A percentile compares a stretch with the other conserved stretches of the same genome.
phyloP scores from a whole-genome alignment of 2,888 invertebrate species.

The Chromoteleia sp. region DNA sequence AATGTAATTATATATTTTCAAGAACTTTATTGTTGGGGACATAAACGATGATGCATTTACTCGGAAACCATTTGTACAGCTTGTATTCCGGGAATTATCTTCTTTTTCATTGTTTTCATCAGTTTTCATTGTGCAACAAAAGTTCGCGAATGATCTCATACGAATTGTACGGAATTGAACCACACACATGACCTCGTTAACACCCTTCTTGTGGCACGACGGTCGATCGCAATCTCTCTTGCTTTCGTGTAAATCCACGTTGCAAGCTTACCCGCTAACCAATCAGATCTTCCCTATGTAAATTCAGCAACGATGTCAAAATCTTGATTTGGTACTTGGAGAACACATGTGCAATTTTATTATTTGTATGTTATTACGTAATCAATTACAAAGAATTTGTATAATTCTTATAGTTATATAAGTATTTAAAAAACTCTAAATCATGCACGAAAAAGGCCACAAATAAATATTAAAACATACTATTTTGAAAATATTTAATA shows the following conservation, averaged over 20 bases:
- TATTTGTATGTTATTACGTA: background rate
- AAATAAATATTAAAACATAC: no score
- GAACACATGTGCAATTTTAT: background rate
- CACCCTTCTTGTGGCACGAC: conserved; percentile 39
- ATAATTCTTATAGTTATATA: no score
- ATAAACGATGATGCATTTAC: conserved; percentile 11
- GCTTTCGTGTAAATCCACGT: conserved; percentile 43
- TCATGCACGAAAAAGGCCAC: no score
- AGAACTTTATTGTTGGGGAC: background rate
- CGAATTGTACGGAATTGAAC: conserved; percentile 43
- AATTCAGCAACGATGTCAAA: conserved; percentile 31
- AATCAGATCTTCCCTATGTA: conserved; percentile 41
- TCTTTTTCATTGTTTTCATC: conserved; percentile 24
- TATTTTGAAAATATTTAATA: no score
- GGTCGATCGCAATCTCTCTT: conserved; percentile 51
- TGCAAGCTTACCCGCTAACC: conserved; percentile 36
- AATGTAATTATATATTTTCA: background rate
- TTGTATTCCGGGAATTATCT: conserved; percentile 11
- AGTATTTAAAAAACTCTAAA: no score
- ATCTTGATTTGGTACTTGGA: background rate
- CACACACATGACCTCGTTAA: conserved; percentile 58
- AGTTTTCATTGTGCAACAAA: conserved; percentile 12
- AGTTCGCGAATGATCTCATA: conserved; percentile 35
- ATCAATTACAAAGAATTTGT: no score
- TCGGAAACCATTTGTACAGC: conserved; percentile 9